Evolutionary conservation across 2,797 vertebrate genomes (phyloP).

Genomic region (Enteromius argenteus): DNA sequence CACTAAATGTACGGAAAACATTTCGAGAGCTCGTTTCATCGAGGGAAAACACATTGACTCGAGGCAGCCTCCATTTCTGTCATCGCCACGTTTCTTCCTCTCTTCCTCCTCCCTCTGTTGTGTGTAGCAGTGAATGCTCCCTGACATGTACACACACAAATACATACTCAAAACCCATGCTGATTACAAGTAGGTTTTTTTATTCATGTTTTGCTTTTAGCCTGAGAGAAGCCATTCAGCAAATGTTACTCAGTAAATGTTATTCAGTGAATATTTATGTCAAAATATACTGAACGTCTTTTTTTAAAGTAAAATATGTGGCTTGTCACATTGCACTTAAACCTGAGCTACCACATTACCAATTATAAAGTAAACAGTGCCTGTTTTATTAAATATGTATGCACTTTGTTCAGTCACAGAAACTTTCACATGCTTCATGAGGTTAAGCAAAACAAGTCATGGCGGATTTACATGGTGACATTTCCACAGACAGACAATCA

Average conservation of each 20-base stretch:
- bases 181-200: conserved; percentile 67
- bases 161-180: conserved; percentile 35
- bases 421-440: not conserved
- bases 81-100: not conserved
- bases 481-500: not conserved
- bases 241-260: conserved; percentile 68
- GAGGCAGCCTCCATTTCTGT: conserved; percentile 29
- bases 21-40: not conserved
- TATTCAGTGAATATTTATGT: conserved; percentile 77
- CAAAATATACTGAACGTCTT: conserved; percentile 64
- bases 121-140: conserved; percentile 22
- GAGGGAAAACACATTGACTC: not conserved
- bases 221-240: conserved; percentile 71
- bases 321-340: not conserved
- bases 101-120: conserved; percentile 5
- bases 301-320: not conserved
- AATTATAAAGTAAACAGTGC: not conserved
- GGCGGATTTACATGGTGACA: conserved; percentile 4
- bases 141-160: conserved; percentile 45
- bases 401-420: conserved; percentile 1
- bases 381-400: not conserved
- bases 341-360: not conserved
- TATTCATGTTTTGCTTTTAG: conserved; percentile 67
- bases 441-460: not conserved
- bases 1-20: not conserved